These are phyloP conservation scores for Pyxicephalus adspersus DNA, from an alignment of 2,113 vertebrate genomes.

Conservation along the genomic window DNA sequence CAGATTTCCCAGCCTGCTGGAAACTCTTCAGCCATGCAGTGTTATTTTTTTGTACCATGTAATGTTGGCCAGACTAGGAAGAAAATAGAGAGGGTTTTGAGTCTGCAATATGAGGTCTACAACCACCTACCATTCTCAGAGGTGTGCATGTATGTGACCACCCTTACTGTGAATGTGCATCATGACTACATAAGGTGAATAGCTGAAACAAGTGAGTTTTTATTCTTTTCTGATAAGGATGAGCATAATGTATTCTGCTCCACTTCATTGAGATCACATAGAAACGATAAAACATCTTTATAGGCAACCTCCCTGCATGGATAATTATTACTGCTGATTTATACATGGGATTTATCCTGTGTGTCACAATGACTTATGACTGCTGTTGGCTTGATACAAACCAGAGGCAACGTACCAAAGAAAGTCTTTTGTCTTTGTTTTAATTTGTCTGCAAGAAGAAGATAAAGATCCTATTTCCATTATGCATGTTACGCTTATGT, in stretches of 20 bases:
- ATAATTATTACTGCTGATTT: slow-evolving; percentile 49
- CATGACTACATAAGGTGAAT: slow-evolving; percentile 29
- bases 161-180: not conserved
- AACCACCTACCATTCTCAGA: too few relatives aligned
- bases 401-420: slow-evolving; percentile 27
- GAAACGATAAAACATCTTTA: slow-evolving; percentile 38
- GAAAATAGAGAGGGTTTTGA: too few relatives aligned
- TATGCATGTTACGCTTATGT: slow-evolving; percentile 11
- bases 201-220: slow-evolving; percentile 9
- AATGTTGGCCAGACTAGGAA: too few relatives aligned
- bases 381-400: slow-evolving; percentile 26
- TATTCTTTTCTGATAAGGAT: not conserved
- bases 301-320: not conserved
- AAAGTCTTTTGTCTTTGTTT: slow-evolving; percentile 37
- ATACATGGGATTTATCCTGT: slow-evolving; percentile 35
- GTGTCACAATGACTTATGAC: slow-evolving; percentile 39
- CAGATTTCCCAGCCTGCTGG: too few relatives aligned
- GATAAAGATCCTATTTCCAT: slow-evolving; percentile 50
- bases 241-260: slow-evolving; percentile 25
- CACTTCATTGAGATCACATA: not conserved
- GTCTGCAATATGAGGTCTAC: too few relatives aligned
- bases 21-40: too few relatives aligned
- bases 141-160: too few relatives aligned
- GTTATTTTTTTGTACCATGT: too few relatives aligned
- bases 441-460: slow-evolving; percentile 26